Conservation (phyloP, 2,888 invertebrate genomes). For the Pollenia angustigena region DNA sequence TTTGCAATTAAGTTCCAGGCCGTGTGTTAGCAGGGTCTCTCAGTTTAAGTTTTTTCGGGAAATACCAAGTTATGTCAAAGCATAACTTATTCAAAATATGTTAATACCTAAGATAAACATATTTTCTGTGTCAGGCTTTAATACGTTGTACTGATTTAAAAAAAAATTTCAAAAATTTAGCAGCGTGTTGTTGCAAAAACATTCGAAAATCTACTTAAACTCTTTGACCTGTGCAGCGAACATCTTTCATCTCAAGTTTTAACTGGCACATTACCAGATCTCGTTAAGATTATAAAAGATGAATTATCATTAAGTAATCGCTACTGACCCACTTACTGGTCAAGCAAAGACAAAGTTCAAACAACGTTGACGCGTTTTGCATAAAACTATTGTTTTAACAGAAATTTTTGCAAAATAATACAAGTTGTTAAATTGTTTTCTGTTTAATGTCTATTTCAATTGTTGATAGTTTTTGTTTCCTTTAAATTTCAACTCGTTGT, state of each 20-base stretch:
- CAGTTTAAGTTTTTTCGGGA: too few relatives aligned
- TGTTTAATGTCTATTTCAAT: slow-evolving; percentile 11
- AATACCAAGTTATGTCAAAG: too few relatives aligned
- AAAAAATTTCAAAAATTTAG: too few relatives aligned
- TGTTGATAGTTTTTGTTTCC: slow-evolving; percentile 58
- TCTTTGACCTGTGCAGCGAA: neutral
- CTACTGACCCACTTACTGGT: slow-evolving; percentile 58
- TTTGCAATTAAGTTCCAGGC: too few relatives aligned
- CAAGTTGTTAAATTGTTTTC: slow-evolving; percentile 22
- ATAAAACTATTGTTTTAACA: slow-evolving; percentile 14
- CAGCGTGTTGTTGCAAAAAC: too few relatives aligned
- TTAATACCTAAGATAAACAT: too few relatives aligned
- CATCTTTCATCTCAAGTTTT: too few relatives aligned
- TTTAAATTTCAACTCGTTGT: slow-evolving; percentile 47
- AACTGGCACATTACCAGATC: neutral
- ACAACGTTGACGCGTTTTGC: slow-evolving; percentile 21
- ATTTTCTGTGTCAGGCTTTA: too few relatives aligned
- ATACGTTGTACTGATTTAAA: too few relatives aligned
- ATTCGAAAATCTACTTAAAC: neutral
- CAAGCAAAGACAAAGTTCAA: slow-evolving; percentile 57
- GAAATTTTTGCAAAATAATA: slow-evolving; percentile 40
- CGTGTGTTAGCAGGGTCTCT: too few relatives aligned
- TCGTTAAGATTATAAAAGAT: slow-evolving; percentile 25
- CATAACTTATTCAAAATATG: too few relatives aligned
- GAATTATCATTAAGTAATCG: slow-evolving; percentile 52